These are phyloP conservation scores for Gnathonemus echidnorhynchus DNA, from an alignment of 2,113 vertebrate genomes.

Conservation along the genomic window DNA sequence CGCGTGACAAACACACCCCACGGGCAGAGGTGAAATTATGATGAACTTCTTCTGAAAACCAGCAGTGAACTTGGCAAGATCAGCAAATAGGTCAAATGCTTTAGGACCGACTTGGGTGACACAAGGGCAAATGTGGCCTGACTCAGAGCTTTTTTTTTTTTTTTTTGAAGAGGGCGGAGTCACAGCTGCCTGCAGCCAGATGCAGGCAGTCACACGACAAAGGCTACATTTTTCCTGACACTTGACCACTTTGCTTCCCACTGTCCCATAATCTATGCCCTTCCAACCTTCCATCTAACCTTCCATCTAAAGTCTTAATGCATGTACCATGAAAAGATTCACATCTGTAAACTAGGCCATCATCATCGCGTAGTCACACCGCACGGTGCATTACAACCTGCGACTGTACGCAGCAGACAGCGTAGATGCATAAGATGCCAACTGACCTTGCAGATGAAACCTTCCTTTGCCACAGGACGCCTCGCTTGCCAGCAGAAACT, in stretches of 20 bases:
- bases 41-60: not conserved
- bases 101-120: not conserved
- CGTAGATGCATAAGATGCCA: not conserved
- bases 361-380: not conserved
- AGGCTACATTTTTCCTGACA: not conserved
- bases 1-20: not conserved
- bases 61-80: not conserved
- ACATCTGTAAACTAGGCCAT: not conserved
- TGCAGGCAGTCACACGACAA: not conserved
- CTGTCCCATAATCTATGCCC: not conserved
- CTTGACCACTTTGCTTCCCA: not conserved
- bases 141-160: not conserved
- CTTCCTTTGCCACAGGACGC: not conserved
- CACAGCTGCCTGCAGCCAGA: not conserved
- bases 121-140: not conserved
- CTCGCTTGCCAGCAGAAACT: not conserved
- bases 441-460: not conserved
- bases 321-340: not conserved
- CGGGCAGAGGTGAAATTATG: not conserved
- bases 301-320: not conserved
- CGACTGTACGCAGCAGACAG: not conserved
- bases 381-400: not conserved
- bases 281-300: not conserved
- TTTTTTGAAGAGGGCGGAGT: not conserved
- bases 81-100: not conserved